A percentile compares a stretch with the other conserved stretches of the same genome.
These are phyloP conservation scores for Aethina tumida DNA, from an alignment of 1,140 invertebrate genomes.

Conservation along the genomic window DNA sequence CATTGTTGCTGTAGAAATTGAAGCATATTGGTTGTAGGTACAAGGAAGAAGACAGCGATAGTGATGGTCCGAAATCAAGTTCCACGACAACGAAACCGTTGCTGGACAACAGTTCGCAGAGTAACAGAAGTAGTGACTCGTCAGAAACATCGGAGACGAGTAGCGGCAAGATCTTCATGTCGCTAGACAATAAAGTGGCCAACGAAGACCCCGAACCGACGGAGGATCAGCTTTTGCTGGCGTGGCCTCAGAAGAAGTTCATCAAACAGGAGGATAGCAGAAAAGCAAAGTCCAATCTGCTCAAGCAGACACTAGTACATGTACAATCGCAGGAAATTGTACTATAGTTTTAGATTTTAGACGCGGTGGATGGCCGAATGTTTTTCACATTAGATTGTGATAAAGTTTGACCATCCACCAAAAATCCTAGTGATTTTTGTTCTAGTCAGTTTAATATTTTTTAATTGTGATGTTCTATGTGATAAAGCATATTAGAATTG, in stretches of 20 bases:
- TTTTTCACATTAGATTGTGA: too few species aligned
- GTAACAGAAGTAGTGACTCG: slow-evolving; percentile 33
- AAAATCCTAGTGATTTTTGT: too few species aligned
- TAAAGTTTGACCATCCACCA: too few species aligned
- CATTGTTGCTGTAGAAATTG: background rate
- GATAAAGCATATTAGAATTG: too few species aligned
- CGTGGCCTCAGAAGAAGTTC: slow-evolving; percentile 38
- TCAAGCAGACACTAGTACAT: slow-evolving; percentile 17
- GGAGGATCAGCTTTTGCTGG: slow-evolving; percentile 43
- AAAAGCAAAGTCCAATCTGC: slow-evolving; percentile 8
- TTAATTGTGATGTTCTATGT: too few species aligned
- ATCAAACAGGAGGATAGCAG: slow-evolving; percentile 14
- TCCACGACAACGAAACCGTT: slow-evolving; percentile 22
- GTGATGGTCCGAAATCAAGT: slow-evolving; percentile 17
- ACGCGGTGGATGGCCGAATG: background rate
- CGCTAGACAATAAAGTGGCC: slow-evolving; percentile 19
- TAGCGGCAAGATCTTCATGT: slow-evolving; percentile 28
- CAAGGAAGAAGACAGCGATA: slow-evolving; percentile 29
- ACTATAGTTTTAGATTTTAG: slow-evolving; percentile 15
- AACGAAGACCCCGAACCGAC: slow-evolving; percentile 21
- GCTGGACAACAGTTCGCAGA: slow-evolving; percentile 18
- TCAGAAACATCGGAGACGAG: slow-evolving; percentile 38
- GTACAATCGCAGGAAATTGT: slow-evolving; percentile 24
- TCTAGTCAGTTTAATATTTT: too few species aligned
- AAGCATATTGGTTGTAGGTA: background rate